Conservation (phyloP, 2,113 vertebrate species). For the Grallaria varia region DNA sequence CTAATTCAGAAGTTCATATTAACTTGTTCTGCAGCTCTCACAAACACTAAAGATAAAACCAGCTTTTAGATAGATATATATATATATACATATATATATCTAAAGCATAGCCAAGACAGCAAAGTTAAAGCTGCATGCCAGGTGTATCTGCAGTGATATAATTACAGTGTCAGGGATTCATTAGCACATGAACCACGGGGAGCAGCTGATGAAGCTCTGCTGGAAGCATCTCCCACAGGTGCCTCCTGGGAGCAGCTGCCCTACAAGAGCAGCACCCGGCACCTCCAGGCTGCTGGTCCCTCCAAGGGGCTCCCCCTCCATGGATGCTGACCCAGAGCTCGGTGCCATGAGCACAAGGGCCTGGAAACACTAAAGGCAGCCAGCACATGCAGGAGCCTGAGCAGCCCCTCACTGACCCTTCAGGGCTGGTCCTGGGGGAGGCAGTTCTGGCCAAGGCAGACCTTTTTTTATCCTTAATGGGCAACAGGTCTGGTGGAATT, state of each 20-base stretch:
- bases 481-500: rapidly evolving
- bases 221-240: background rate
- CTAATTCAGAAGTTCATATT: conserved; percentile 13
- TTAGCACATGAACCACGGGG: rapidly evolving
- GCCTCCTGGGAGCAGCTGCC: background rate
- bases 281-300: background rate
- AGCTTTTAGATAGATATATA: background rate
- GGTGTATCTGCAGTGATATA: background rate
- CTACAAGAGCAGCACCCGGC: background rate
- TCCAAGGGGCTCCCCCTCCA: rapidly evolving
- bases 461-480: background rate
- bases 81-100: background rate
- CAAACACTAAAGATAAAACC: background rate
- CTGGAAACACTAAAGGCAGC: background rate
- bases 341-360: background rate
- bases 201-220: background rate
- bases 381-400: background rate
- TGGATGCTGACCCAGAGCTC: rapidly evolving
- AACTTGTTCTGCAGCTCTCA: background rate
- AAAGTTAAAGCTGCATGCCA: background rate
- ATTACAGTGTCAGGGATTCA: background rate
- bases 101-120: background rate
- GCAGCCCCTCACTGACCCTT: background rate
- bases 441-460: background rate
- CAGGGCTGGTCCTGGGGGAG: background rate